Base-by-base conservation (phyloP, 2,113 vertebrate genomes). In the Sylvietta virens region DNA sequence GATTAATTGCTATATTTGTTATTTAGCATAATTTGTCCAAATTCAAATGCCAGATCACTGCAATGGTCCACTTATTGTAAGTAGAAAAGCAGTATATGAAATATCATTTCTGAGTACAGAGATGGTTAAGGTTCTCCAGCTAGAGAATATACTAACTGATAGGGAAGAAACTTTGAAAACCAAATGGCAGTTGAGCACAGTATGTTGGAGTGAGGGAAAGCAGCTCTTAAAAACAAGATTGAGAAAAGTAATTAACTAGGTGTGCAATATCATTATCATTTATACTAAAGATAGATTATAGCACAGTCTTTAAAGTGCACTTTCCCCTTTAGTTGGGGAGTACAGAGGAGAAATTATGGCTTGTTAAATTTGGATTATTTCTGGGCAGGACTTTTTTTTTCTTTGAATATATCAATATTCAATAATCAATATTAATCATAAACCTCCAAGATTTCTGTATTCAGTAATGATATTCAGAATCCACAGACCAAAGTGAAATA, bases 1-100 rank as follows among this genome's bases (percentile, higher is more conserved):
- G 88, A 94, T 94, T 95, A 94, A 95, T 96, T 90, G 27, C 72
- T 81, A 6, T 74, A 94, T 88, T 91, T 93, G 6, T 88, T 92
- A 94, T 83, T 94, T 64, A 92, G 82, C 80, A 74, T 81, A 90
- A 91, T 83, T 64, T 62, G 42, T 92, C 24, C 39, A 90, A 84
- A 88, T 90, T 88, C 86, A 95, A 97, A 92, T 88, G 27, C 27
- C 48, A 90, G 54, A 77, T 86, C 50, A 58, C 58, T 86, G 78
- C 39, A 91, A 74, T 0, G 4, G 31, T 84, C 44, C 87, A 44
- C 35, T 56, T 85, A 71, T 1, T 37, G 12, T 69, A 42, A 83
- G 27, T 18, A 66, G 58, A 88, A 77, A 82, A 23, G 37, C 30
- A 90, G 11, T 33, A 48, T 48, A 51, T 42, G 58, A 82, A 94